These are phyloP conservation scores for Bryconaethiops microstoma DNA, from an alignment of 2,797 vertebrate genomes.

Conservation along the genomic window DNA sequence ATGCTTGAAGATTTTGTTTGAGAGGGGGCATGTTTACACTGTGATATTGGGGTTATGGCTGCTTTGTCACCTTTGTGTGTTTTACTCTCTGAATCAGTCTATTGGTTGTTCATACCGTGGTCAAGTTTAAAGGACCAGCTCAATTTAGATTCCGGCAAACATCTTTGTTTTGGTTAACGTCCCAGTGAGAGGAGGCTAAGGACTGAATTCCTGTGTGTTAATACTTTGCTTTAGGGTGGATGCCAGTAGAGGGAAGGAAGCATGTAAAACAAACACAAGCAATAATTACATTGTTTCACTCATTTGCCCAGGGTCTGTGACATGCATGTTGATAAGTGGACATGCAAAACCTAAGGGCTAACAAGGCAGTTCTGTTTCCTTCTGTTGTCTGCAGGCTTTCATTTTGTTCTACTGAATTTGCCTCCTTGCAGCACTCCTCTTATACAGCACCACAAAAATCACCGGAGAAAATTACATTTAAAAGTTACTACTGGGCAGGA, in stretches of 20 bases:
- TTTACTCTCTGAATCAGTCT: slow-evolving; percentile 20
- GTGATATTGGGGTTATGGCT: not conserved
- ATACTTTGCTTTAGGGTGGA: slow-evolving; percentile 18
- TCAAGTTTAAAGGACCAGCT: slow-evolving; percentile 11
- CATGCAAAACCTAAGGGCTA: not conserved
- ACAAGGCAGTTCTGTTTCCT: not conserved
- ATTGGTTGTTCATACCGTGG: not conserved
- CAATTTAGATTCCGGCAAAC: not conserved
- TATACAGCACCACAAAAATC: too few relatives aligned
- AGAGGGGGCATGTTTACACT: not conserved
- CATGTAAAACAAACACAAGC: slow-evolving; percentile 37
- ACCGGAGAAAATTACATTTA: too few relatives aligned
- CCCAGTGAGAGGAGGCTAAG: slow-evolving; percentile 8
- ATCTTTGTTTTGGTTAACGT: not conserved
- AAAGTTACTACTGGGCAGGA: too few relatives aligned
- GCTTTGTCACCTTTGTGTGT: not conserved
- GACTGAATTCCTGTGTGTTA: slow-evolving; percentile 18
- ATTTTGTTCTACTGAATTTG: not conserved
- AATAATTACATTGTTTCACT: not conserved
- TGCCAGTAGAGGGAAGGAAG: slow-evolving; percentile 25
- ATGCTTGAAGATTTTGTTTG: not conserved
- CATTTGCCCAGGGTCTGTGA: slow-evolving; percentile 1
- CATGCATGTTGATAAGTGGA: not conserved
- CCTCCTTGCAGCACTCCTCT: too few relatives aligned
- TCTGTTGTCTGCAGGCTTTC: not conserved